Base-by-base conservation (phyloP, 2,888 invertebrate genomes). In the Belgica antarctica region DNA sequence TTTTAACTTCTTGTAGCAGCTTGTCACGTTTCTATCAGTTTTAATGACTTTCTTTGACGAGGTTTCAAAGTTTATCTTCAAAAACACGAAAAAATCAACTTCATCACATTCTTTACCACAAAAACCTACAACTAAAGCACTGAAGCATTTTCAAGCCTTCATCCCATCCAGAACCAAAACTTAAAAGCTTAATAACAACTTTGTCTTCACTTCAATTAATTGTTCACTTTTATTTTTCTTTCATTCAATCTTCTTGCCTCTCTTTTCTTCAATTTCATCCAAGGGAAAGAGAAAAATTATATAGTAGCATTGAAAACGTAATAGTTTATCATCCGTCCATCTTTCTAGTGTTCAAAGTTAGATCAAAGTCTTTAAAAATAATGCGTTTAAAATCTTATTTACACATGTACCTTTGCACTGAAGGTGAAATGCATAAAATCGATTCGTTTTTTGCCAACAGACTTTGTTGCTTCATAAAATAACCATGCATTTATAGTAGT, bases 341-440 rank as follows among this genome's bases (percentile, higher is more conserved):
- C 12, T 31, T 31, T 31, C 34, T n/a, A n/a, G 12, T 31, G 34
- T 12, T 52, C 22, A 52, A 52, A 52, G 52, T 19, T 17, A 52
- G 8, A 22, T 22, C 12, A 22, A 52, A 10, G 12, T 52, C 52
- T 12, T 17, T 52, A 52, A 52, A 52, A 52, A 12, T 41, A 41
- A 41, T 41, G 7, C 12, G 7, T 34, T 52, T 59, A 24, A 19
- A 59, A 59, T 59, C 59, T 24, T 25, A 27, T 22, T 24, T 19
- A 59, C 25, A 27, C 59, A 27, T 2, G 59, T 59, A 59, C 59
- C 59, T 27, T 25, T 2, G 12, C 25, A 19, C 27, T 59, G 27
- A 27, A 59, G 59, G 59, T 59, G 59, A 59, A 27, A 59, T 59
- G 59, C 59, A 27, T 52, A 52, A 17, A 15, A 52, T 5, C 52